phyloP scores from a whole-genome alignment of 2,797 vertebrate species.

The Brachyrhaphis roseni region DNA sequence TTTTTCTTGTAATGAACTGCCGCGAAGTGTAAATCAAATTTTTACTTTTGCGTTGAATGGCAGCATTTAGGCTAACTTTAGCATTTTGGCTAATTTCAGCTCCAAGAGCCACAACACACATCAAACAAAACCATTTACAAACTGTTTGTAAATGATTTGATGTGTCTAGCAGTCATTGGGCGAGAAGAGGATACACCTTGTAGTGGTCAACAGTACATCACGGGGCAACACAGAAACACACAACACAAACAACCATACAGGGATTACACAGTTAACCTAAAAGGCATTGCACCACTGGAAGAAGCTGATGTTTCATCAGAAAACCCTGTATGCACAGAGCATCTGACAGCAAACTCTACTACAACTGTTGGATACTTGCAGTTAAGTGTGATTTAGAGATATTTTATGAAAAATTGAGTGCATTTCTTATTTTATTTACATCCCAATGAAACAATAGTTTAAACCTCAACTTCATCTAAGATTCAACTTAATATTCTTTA shows the following conservation, averaged over 20 bases:
- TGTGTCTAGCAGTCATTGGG: background rate
- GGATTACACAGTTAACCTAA: background rate
- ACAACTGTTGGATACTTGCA: no score
- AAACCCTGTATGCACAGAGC: background rate
- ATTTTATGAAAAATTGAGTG: background rate
- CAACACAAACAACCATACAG: background rate
- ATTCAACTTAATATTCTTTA: background rate
- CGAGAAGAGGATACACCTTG: background rate
- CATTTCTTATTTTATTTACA: background rate
- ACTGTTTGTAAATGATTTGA: background rate
- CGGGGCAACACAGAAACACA: background rate
- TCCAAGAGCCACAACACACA: background rate
- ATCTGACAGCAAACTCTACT: background rate
- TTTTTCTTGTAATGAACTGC: no score
- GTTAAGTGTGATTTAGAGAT: background rate
- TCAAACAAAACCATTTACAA: no score
- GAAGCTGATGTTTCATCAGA: background rate
- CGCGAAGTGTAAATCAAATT: no score
- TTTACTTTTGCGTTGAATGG: no score
- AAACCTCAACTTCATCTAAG: background rate
- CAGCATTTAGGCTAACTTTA: no score
- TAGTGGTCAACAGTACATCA: background rate
- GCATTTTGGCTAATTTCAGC: no score
- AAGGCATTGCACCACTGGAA: background rate
- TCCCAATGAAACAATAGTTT: background rate